Conservation (phyloP, 2,797 vertebrate genomes). For the Melanotaenia trifasciata region DNA sequence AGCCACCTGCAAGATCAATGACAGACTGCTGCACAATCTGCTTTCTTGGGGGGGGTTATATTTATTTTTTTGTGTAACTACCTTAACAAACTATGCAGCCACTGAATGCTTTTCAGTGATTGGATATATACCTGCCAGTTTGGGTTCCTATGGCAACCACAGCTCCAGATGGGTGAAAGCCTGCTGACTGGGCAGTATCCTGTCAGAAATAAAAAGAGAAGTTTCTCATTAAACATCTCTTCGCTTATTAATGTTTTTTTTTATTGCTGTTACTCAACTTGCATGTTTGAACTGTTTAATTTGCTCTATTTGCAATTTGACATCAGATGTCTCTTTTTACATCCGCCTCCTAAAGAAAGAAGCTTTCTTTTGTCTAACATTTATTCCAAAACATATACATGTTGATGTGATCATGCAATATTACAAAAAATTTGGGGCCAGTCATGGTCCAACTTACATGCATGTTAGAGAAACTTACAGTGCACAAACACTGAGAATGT, state of each 20-base stretch:
- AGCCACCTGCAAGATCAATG: constrained; percentile 90
- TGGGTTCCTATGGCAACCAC: constrained; percentile 96
- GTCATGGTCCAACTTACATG: neutral
- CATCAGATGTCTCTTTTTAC: neutral
- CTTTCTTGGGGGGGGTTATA: no score
- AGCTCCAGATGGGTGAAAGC: constrained; percentile 94
- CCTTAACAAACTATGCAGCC: neutral
- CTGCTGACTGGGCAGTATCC: constrained; percentile 95
- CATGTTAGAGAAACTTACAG: no score
- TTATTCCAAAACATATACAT: neutral
- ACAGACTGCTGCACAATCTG: constrained; percentile 21
- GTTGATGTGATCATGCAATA: neutral
- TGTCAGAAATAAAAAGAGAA: constrained; percentile 59
- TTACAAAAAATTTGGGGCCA: neutral
- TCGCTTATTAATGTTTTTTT: neutral
- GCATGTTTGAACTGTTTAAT: neutral
- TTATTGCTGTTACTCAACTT: neutral
- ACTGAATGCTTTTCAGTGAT: constrained; percentile 1
- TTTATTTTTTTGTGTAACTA: neutral
- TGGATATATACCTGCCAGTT: constrained; percentile 88
- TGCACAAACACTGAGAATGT: neutral
- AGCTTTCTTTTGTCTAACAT: neutral
- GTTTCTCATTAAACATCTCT: neutral
- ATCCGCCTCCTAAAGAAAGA: neutral
- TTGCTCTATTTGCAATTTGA: neutral